These are phyloP conservation scores for Drosophila arizonae DNA, from an alignment of 1,140 invertebrate species.

Conservation along the genomic window DNA sequence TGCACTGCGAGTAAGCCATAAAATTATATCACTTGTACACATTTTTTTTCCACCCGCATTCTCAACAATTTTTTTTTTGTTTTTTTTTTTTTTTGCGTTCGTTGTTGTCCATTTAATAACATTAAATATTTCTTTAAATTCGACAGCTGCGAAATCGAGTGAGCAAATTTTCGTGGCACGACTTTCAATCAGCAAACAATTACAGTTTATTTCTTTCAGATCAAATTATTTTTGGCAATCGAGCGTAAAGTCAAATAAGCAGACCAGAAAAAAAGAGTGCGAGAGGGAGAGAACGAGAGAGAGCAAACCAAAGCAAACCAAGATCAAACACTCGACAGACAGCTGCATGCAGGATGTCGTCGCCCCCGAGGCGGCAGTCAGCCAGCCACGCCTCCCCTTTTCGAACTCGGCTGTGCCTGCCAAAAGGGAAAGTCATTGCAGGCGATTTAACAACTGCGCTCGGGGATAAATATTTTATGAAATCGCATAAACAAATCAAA, in stretches of 20 bases:
- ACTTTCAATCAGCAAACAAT: conserved; percentile 75
- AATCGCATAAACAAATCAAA: conserved; percentile 82
- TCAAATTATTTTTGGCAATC: conserved; percentile 81
- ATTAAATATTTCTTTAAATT: conserved; percentile 38
- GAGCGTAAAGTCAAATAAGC: conserved; percentile 78
- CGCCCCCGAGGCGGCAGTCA: conserved; percentile 10
- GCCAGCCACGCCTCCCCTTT: not conserved
- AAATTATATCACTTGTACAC: conserved; percentile 58
- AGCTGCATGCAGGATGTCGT: conserved; percentile 33
- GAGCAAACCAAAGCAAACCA: conserved; percentile 1
- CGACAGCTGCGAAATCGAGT: conserved; percentile 28
- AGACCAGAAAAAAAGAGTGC: conserved; percentile 44
- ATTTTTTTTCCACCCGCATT: conserved; percentile 23
- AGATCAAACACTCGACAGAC: conserved; percentile 56
- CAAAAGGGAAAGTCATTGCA: conserved; percentile 78
- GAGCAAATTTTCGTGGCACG: conserved; percentile 21
- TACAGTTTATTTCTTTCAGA: conserved; percentile 79
- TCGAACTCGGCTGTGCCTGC: not conserved
- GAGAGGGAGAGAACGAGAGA: not conserved
- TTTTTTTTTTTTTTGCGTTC: conserved; percentile 7
- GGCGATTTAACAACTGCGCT: conserved; percentile 78
- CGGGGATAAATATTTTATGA: conserved; percentile 80
- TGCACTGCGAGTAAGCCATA: conserved; percentile 46
- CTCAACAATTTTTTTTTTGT: conserved; percentile 3
- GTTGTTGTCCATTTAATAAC: conserved; percentile 62